Evolutionary conservation across 1,140 invertebrate genomes (phyloP).

Genomic region (Phocides pigmalion): DNA sequence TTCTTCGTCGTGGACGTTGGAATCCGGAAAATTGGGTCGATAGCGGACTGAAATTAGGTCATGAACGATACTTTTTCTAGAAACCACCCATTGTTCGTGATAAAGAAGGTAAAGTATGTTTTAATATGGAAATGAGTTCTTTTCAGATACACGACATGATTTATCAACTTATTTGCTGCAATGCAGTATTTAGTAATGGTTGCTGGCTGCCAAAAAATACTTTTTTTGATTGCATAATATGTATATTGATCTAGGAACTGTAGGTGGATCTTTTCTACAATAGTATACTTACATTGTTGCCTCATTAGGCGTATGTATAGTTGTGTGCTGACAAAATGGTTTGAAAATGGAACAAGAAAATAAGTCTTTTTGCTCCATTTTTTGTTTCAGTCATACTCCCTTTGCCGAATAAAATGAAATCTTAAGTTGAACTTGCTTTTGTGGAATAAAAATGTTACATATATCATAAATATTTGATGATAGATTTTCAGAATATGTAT

Average conservation of each 20-base stretch:
- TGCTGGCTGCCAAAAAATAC: too few species aligned
- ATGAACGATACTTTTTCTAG: slow-evolving; percentile 6
- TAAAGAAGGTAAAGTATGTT: not conserved
- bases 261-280: not conserved
- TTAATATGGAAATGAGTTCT: not conserved
- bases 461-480: too few species aligned
- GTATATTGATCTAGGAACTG: slow-evolving; percentile 21
- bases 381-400: too few species aligned
- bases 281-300: not conserved
- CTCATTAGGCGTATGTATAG: not conserved
- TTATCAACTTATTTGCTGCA: not conserved
- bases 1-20: not conserved
- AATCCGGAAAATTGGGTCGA: slow-evolving; percentile 16
- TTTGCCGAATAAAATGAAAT: too few species aligned
- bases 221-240: slow-evolving; percentile 41
- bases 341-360: too few species aligned
- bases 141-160: not conserved
- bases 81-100: not conserved
- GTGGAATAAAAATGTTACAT: too few species aligned
- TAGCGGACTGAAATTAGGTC: slow-evolving; percentile 17
- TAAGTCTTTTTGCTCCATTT: too few species aligned
- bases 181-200: not conserved
- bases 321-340: too few species aligned
- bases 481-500: too few species aligned
- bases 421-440: too few species aligned